Conservation (phyloP, 2,888 invertebrate species). For the Anthophora plumipes region DNA sequence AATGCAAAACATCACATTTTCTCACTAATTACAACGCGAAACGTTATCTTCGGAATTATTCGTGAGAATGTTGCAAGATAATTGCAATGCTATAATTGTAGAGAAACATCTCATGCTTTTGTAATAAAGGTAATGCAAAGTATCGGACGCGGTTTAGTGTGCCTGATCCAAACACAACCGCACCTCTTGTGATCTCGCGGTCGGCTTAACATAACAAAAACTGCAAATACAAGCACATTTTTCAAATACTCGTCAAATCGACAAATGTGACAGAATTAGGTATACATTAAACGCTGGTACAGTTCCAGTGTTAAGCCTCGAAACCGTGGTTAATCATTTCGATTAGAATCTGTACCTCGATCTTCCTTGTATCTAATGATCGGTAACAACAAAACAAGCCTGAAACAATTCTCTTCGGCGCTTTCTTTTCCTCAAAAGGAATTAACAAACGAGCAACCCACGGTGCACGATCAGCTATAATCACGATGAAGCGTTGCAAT, state of each 20-base stretch:
- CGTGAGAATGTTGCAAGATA: slow-evolving; percentile 15
- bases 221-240: too few relatives aligned
- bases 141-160: background rate
- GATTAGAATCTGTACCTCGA: slow-evolving; percentile 6
- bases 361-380: background rate
- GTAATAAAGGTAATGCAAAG: background rate
- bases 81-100: slow-evolving; percentile 1
- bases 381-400: background rate
- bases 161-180: background rate
- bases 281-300: too few relatives aligned
- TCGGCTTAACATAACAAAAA: background rate
- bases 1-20: slow-evolving; percentile 21
- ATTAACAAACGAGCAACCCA: slow-evolving; percentile 1
- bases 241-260: too few relatives aligned
- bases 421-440: slow-evolving; percentile 5
- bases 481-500: background rate
- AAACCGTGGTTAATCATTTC: slow-evolving; percentile 11
- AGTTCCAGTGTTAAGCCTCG: too few relatives aligned
- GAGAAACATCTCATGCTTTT: slow-evolving; percentile 1
- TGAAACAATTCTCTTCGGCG: background rate
- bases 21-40: slow-evolving; percentile 38
- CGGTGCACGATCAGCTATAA: slow-evolving; percentile 9
- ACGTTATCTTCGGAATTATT: slow-evolving; percentile 20
- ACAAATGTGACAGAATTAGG: too few relatives aligned
- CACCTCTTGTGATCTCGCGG: background rate